Percentiles rank a stretch among this genome's conserved stretches.
Evolutionary conservation across 2,113 vertebrate species (phyloP).

Genomic region (Ceratotherium simum): DNA sequence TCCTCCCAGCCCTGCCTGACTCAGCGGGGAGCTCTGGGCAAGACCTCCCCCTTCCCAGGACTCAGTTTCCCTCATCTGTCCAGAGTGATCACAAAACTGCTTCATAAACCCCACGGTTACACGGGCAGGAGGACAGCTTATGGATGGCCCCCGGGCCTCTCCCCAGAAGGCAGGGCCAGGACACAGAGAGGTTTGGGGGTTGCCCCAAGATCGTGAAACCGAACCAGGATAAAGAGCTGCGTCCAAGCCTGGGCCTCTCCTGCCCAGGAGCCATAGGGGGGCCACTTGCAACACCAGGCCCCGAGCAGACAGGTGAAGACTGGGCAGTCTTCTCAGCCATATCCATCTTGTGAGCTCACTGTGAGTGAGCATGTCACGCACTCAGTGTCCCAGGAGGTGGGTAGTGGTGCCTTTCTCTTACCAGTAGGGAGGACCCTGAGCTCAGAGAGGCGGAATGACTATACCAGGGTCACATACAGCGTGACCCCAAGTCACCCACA

Average conservation of each 20-base stretch:
- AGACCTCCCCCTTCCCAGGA: neutral
- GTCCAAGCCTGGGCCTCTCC: neutral
- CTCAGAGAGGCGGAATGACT: neutral
- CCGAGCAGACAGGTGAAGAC: too few species aligned
- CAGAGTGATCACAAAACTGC: neutral
- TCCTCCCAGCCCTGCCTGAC: neutral
- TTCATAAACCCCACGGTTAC: neutral
- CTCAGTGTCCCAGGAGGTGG: neutral
- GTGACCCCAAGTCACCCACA: neutral
- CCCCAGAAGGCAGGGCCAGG: neutral
- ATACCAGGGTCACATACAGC: accelerated
- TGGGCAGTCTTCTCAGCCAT: accelerated
- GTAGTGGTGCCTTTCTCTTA: neutral
- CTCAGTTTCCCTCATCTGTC: neutral
- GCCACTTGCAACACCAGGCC: neutral
- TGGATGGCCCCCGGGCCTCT: neutral
- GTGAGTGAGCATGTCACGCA: neutral
- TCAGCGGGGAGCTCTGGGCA: accelerated
- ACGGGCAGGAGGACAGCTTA: neutral
- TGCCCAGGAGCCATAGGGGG: neutral
- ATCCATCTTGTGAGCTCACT: neutral
- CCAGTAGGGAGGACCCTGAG: neutral
- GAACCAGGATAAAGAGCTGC: too few species aligned
- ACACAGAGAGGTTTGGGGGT: neutral
- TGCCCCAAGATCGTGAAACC: neutral